Evolutionary conservation across 2,797 vertebrate genomes (phyloP).

Genomic region (Danio kyathit): DNA sequence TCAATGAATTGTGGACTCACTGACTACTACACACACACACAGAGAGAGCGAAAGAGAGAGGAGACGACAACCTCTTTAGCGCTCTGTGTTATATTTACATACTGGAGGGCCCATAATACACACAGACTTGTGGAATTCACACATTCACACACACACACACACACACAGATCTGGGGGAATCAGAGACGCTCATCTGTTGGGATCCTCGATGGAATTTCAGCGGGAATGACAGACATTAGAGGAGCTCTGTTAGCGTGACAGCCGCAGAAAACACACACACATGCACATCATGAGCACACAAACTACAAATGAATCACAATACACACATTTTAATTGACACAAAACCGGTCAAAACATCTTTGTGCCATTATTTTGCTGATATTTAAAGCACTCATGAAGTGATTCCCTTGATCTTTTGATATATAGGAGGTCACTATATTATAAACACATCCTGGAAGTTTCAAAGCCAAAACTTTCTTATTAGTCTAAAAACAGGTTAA

Average conservation of each 20-base stretch:
- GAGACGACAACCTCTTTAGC: conserved; percentile 21
- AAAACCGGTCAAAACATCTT: neutral
- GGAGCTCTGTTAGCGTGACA: conserved; percentile 17
- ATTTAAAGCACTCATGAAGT: neutral
- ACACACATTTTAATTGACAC: neutral
- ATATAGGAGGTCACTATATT: too few species aligned
- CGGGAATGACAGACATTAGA: conserved; percentile 50
- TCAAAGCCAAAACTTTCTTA: too few species aligned
- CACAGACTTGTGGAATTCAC: conserved; percentile 30
- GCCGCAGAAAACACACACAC: neutral
- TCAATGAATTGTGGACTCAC: neutral
- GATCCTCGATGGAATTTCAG: conserved; percentile 53
- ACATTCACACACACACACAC: conserved; percentile 13
- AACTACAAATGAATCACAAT: neutral
- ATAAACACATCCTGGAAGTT: too few species aligned
- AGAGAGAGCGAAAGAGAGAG: neutral
- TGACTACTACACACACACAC: neutral
- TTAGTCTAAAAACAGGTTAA: too few species aligned
- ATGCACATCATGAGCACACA: neutral
- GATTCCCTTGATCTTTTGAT: too few species aligned
- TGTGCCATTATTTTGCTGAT: neutral
- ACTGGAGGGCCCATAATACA: neutral
- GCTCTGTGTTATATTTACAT: conserved; percentile 7
- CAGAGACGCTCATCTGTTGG: conserved; percentile 25
- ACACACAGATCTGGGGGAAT: conserved; percentile 8